Conservation (phyloP, 1,140 invertebrate species). For the Penaeus japonicus region DNA sequence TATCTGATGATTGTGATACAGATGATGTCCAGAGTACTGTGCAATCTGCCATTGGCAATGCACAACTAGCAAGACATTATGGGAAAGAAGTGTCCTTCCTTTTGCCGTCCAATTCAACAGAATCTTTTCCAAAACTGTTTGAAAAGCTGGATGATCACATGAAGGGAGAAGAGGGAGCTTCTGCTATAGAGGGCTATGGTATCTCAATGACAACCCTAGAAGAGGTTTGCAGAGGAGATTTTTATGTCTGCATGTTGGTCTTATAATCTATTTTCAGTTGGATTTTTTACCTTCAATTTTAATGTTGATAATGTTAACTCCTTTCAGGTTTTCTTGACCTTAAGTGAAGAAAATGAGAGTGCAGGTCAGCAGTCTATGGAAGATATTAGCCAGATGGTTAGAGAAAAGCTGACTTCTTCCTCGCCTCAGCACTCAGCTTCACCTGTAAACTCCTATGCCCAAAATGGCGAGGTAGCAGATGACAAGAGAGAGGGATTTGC, state of each 20-base stretch:
- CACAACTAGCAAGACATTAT: slow-evolving; percentile 76
- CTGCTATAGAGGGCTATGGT: slow-evolving; percentile 84
- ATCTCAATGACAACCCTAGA: slow-evolving; percentile 94
- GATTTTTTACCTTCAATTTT: too few species aligned
- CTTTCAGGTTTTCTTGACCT: too few species aligned
- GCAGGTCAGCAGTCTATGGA: too few species aligned
- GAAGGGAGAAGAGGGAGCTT: slow-evolving; percentile 68
- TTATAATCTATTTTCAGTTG: too few species aligned
- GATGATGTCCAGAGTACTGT: slow-evolving; percentile 72
- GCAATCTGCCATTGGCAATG: slow-evolving; percentile 72
- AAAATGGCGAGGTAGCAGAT: too few species aligned
- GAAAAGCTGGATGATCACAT: slow-evolving; percentile 73
- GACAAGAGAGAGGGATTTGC: too few species aligned
- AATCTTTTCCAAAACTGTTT: slow-evolving; percentile 78
- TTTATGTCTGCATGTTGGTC: not conserved
- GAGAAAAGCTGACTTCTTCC: too few species aligned
- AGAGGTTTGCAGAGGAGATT: slow-evolving; percentile 71
- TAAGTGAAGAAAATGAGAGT: too few species aligned
- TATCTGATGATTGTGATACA: slow-evolving; percentile 70
- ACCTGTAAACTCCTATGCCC: too few species aligned
- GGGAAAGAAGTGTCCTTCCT: slow-evolving; percentile 79
- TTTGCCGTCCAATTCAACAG: slow-evolving; percentile 77
- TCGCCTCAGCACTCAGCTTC: too few species aligned
- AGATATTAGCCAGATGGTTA: too few species aligned
- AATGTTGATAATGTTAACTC: too few species aligned